Conservation (phyloP, 2,113 vertebrate genomes). For the Microcebus ravelobensis region DNA sequence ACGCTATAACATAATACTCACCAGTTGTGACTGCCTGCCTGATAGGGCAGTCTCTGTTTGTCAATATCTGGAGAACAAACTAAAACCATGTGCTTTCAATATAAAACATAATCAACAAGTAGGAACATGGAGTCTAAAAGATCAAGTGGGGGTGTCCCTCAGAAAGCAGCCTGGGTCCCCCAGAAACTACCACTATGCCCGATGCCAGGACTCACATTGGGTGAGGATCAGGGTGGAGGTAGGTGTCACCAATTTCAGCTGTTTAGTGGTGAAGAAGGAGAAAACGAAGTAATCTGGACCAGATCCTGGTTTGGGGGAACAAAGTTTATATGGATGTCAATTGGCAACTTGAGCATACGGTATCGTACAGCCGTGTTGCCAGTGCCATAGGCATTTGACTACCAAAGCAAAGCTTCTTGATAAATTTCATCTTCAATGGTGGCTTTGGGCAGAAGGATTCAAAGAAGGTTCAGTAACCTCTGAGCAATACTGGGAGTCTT, state of each 20-base stretch:
- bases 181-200: background rate
- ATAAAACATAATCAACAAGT: background rate
- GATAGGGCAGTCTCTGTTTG: background rate
- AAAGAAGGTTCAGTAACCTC: background rate
- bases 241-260: background rate
- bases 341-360: background rate
- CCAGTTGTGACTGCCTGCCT: background rate
- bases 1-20: background rate
- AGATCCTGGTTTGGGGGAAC: background rate
- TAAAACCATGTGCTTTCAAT: background rate
- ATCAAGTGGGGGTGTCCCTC: background rate
- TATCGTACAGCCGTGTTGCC: background rate
- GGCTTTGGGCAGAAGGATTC: background rate
- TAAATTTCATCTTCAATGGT: conserved; percentile 33
- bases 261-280: background rate
- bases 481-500: background rate
- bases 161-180: background rate
- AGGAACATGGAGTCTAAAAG: conserved; percentile 8
- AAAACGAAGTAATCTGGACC: background rate
- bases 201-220: background rate
- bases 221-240: too few species aligned
- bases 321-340: background rate
- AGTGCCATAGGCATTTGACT: background rate
- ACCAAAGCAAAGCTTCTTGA: background rate
- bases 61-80: background rate